Base-by-base conservation (phyloP, 2,888 invertebrate genomes). In the Xylota segnis region DNA sequence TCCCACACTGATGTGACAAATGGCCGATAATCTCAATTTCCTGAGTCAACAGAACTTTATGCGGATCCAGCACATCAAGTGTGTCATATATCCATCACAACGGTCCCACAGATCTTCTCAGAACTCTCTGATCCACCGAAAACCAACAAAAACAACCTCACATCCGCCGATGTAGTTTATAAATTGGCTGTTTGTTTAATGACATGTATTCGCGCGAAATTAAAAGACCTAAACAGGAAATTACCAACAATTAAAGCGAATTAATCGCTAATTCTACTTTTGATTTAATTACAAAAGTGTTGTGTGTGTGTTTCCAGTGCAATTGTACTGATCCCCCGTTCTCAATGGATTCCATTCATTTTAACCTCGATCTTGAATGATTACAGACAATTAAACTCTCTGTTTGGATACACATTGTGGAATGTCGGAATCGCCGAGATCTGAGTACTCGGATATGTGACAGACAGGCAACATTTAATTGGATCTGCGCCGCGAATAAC, bases 291-390 rank as follows among this genome's bases (percentile, higher is more conserved):
- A 68, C 68, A 40, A 23, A 23, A 23, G 43, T 27, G 37, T 59
- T 47, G 10, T 52, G 54, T 54, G 27, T 14, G 34, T 52, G 23
- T 23, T 23, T 23, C 3, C 23, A 23, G 18, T 37, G 40, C 61
- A 65, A 27, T 50, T 56, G 23, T 23, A 27, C 58, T 47, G 12
- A 10, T 16, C 32, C 34, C 61, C n/a, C 29, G 23, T 47, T 23
- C 10, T 27, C 40, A 70, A 58, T 75, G 72, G 45, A 86, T 77
- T 82, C 72, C 82, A 76, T 77, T 77, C 66, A 68, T 45, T 76
- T 61, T 82, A 72, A 72, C 82, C 86, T 72, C 82, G 77, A 77
- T 86, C 82, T 86, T 82, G 71, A 77, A 45, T 54, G 72, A 82
- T 86, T 76, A 27, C 82, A 50, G 47, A 82, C 77, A 86, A 82